Evolutionary conservation across 2,888 invertebrate species (phyloP).

Genomic region (Xestoiulus laeticollis): DNA sequence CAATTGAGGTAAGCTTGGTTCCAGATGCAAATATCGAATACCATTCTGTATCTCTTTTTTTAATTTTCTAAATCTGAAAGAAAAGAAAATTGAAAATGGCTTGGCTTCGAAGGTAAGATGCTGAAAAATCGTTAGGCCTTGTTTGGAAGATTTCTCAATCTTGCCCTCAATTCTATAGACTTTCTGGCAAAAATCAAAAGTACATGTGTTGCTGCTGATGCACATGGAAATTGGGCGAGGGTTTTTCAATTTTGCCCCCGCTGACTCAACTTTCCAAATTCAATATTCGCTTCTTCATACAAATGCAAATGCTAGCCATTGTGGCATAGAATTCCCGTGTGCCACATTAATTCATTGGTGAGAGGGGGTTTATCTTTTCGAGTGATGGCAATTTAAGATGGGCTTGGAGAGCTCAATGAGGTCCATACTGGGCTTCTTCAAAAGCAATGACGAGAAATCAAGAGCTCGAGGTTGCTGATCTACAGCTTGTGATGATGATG

Average conservation of each 20-base stretch:
- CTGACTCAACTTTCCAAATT: conserved; percentile 1
- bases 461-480: not conserved
- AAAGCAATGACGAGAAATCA: not conserved
- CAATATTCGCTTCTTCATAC: conserved; percentile 29
- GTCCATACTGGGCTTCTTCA: not conserved
- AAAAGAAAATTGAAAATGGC: not conserved
- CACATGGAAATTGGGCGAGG: conserved; percentile 13
- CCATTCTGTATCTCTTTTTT: not conserved
- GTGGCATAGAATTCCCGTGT: conserved; percentile 11
- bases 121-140: not conserved
- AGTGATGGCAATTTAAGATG: conserved; percentile 34
- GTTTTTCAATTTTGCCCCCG: conserved; percentile 19
- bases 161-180: not conserved
- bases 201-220: conserved; percentile 22
- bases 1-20: not conserved
- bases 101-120: not conserved
- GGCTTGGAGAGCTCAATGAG: conserved; percentile 18
- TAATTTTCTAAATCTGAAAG: not conserved
- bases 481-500: not conserved
- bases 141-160: not conserved
- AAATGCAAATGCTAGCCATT: conserved; percentile 14
- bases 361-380: conserved; percentile 25
- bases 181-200: not conserved
- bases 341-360: conserved; percentile 34
- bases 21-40: not conserved